Base-by-base conservation (phyloP, 2,113 vertebrate genomes). In the Promerops cafer region DNA sequence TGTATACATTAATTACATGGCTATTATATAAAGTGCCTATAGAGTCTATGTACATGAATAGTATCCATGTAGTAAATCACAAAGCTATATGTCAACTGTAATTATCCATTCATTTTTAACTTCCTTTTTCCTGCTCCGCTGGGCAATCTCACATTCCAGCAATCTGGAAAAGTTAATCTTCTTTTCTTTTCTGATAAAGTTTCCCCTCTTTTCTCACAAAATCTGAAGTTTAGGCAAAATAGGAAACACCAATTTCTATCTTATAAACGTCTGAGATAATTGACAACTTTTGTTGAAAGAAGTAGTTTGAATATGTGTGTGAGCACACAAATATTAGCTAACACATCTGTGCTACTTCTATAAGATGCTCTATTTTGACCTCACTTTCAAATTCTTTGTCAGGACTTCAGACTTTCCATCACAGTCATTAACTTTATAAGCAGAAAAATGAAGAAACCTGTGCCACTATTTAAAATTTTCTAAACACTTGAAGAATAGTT, bases 21-120 rank as follows among this genome's bases (percentile, higher is more conserved):
- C 95, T 97, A 97, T 97, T 95, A 92, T 83, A 96, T 95, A 94
- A 97, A 97, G 90, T 95, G 94, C 78, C 94, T 96, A 95, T 90
- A 94, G 87, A 95, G 79, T 95, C 75, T 94, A 87, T 89, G 74
- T 95, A 89, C 66, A 54, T 93, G 78, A 89, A 95, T 72, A 93
- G 91, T 59, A 93, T 65, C 74, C 42, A 47, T 66, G 81, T 57
- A 89, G 82, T 95, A 95, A 97, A 96, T 96, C 81, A 94, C 42
- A 97, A 87, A 93, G 39, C 78, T 94, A 89, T 96, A 96, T 83
- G 93, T 94, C 95, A 97, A 85, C 33, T 76, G 40, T 80, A 94
- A 94, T 97, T 96, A 95, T 87, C 87, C 70, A 87, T 68, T 37
- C 40, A 94, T 94, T 94, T 95, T 95, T 84, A 92, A 87, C 81